phyloP scores from a whole-genome alignment of 2,113 vertebrate species.

The Psettodes erumei region DNA sequence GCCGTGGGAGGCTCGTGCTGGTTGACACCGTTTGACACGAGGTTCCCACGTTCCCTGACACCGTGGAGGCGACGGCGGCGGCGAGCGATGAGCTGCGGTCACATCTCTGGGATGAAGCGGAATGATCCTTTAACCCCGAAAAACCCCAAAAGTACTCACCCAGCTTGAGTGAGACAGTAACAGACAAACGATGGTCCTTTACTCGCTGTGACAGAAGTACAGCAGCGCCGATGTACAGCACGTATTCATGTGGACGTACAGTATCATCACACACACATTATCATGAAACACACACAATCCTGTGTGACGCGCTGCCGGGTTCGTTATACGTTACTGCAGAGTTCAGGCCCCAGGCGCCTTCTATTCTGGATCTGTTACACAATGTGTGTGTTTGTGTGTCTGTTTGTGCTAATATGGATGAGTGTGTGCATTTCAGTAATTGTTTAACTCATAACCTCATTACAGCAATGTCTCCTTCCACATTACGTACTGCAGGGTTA shows the following conservation, averaged over 20 bases:
- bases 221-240: background rate
- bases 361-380: conserved; percentile 30
- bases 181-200: no score
- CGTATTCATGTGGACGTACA: background rate
- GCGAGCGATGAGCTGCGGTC: no score
- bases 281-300: conserved; percentile 5
- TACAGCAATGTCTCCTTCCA: background rate
- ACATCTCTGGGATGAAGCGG: background rate
- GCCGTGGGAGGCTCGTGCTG: no score
- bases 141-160: background rate
- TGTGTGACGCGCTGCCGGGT: conserved; percentile 39
- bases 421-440: background rate
- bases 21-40: no score
- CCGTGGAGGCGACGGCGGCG: no score
- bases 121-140: background rate
- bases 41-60: no score
- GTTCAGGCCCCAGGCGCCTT: conserved; percentile 33
- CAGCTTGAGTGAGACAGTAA: no score
- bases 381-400: conserved; percentile 24
- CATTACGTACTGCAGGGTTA: background rate
- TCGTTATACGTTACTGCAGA: conserved; percentile 21
- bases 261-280: background rate
- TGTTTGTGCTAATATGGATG: conserved; percentile 1
- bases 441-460: background rate
- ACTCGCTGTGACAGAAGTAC: background rate